Conservation (phyloP, 2,888 invertebrate genomes). For the Nebria salina region DNA sequence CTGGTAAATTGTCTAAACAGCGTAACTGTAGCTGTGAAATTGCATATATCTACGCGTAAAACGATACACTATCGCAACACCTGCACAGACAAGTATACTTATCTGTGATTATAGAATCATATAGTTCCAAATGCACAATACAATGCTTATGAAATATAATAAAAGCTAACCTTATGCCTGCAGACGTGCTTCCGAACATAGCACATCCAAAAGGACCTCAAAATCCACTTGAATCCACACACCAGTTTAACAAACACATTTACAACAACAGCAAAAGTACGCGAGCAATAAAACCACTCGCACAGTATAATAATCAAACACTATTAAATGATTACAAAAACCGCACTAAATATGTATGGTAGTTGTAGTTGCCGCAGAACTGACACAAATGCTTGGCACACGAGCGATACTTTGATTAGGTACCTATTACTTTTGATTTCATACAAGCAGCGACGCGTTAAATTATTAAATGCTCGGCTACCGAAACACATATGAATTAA, state of each 20-base stretch:
- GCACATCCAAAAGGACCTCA: constrained; percentile 23
- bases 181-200: constrained; percentile 10
- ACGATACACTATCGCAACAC: too few species aligned
- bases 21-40: too few species aligned
- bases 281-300: too few species aligned
- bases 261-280: too few species aligned
- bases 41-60: too few species aligned
- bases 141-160: neutral
- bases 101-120: too few species aligned
- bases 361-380: neutral
- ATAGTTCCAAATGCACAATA: too few species aligned
- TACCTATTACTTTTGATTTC: neutral
- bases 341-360: neutral
- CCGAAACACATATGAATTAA: neutral
- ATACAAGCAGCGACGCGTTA: neutral
- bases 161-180: constrained; percentile 26
- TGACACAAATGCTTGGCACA: neutral
- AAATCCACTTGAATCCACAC: neutral
- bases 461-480: neutral
- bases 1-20: too few species aligned
- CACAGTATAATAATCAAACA: neutral
- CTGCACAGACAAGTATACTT: too few species aligned
- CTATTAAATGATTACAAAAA: neutral
- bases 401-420: neutral
- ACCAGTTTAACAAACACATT: constrained; percentile 7